Percentiles rank a stretch among this genome's conserved stretches.
These are phyloP conservation scores for Columba guinea DNA, from an alignment of 2,797 vertebrate species.

Conservation along the genomic window DNA sequence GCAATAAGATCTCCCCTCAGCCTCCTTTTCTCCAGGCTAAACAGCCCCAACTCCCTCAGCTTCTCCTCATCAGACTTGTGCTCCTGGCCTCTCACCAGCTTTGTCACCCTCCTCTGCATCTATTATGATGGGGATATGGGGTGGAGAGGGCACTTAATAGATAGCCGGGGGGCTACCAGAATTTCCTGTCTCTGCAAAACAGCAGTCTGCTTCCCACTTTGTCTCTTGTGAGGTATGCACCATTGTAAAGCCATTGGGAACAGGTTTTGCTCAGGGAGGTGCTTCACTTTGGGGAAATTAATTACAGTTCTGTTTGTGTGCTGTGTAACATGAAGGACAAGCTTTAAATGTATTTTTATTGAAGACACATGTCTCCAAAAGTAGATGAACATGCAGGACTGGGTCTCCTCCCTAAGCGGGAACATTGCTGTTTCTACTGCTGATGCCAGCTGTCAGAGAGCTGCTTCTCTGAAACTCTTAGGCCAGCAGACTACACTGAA, in stretches of 20 bases:
- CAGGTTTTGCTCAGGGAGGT: neutral
- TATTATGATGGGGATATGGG: accelerated
- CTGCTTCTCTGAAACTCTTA: neutral
- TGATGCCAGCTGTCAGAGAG: neutral
- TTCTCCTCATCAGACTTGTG: too few relatives aligned
- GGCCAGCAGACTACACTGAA: neutral
- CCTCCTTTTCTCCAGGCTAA: too few relatives aligned
- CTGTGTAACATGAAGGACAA: neutral
- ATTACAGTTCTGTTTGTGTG: neutral
- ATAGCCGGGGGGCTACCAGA: accelerated
- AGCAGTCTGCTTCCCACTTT: neutral
- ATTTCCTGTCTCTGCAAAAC: neutral
- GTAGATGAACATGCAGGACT: neutral
- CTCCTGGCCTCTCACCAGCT: too few relatives aligned
- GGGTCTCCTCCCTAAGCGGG: neutral
- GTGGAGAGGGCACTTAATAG: neutral
- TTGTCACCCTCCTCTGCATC: too few relatives aligned
- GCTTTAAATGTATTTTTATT: neutral
- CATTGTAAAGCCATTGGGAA: neutral
- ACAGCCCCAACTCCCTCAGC: too few relatives aligned
- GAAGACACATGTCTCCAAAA: neutral
- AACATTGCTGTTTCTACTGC: neutral
- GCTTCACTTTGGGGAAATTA: neutral
- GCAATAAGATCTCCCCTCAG: too few relatives aligned
- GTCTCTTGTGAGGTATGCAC: neutral